Conservation (phyloP, 1,140 invertebrate species). For the Magallana gigas region DNA sequence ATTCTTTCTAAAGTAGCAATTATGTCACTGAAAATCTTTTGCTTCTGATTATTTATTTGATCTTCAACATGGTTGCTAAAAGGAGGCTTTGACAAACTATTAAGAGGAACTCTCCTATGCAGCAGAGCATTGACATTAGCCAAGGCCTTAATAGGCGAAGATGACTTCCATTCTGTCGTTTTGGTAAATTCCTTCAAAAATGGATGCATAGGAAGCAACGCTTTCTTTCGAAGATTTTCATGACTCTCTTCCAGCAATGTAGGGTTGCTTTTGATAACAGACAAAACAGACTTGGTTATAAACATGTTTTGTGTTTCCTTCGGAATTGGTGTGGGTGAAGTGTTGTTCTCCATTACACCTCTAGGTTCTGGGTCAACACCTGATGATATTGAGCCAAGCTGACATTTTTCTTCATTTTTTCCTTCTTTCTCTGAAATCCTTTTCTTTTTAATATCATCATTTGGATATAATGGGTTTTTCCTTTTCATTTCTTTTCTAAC, state of each 20-base stretch:
- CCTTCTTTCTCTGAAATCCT: not conserved
- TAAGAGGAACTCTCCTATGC: not conserved
- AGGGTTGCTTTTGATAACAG: not conserved
- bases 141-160: not conserved
- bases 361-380: no score
- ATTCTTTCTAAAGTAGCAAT: not conserved
- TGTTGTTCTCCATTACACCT: no score
- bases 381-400: no score
- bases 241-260: not conserved
- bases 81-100: not conserved
- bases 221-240: not conserved
- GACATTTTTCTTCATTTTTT: no score
- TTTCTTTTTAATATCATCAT: not conserved
- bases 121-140: not conserved
- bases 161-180: not conserved
- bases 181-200: not conserved
- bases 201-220: not conserved
- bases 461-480: not conserved
- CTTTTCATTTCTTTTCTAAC: not conserved
- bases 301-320: not conserved
- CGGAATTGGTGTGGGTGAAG: not conserved
- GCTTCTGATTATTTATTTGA: not conserved
- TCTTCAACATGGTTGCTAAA: not conserved
- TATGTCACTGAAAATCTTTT: not conserved
- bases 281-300: not conserved